Base-by-base conservation (phyloP, 2,113 vertebrate species). In the Ciconia boyciana region DNA sequence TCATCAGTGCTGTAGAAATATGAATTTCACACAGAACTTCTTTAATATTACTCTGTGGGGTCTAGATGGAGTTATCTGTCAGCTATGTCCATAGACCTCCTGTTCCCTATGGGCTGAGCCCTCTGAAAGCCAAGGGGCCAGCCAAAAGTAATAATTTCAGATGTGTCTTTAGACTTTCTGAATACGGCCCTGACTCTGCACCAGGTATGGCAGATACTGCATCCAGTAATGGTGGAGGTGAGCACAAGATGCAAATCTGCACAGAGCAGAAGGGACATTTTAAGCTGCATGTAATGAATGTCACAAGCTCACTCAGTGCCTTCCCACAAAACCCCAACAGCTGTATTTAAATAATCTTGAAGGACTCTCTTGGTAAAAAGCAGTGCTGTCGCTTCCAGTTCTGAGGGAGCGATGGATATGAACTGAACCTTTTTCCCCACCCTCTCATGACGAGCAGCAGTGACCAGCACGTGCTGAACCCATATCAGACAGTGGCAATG, bases 391-490 rank as follows among this genome's bases (percentile, higher is more conserved):
- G 0, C 36, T 93, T 79, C 61, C 28, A 39, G 24, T 54, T 72
- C 58, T 3, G 13, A 48, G 71, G 64, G 51, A 86, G 31, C 0
- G 0, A 46, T 31, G 68, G 34, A 3, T 83, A 7, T 48, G 52
- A 70, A 10, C 31, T 11, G 52, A 87, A 74, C 52, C 21, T 90
- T 72, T 43, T 39, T 48, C 71, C 19, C 31, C 17, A 61, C 31
- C 48, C 61, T 70, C 20, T 77, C 62, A 32, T 44, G 43, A 55
- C 57, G 57, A 68, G 46, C 24, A 43, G n/a, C 88, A 74, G 54
- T 32, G 60, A 68, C 43, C 43, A 94, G 74, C 52, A n/a, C 49
- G 29, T 31, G 46, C 62, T 91, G 91, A 72, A 34, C 36, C 13
- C 32, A 7, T 32, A 9, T 84, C 84, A 92, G 61, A n/a, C 41